Evolutionary conservation across 2,113 vertebrate species (phyloP).

Genomic region (Spizaetus ornatus): DNA sequence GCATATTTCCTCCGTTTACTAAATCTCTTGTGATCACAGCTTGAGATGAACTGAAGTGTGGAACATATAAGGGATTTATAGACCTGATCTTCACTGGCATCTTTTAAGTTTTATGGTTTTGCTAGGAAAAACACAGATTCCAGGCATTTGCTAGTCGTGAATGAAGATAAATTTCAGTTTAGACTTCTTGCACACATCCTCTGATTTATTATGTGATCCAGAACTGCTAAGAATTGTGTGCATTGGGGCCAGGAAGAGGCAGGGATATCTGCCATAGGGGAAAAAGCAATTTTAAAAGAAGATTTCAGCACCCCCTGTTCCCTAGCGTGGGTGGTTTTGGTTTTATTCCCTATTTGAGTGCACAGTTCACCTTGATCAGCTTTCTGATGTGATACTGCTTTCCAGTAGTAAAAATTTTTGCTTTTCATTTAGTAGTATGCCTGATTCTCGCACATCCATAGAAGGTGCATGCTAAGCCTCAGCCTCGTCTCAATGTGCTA

Average conservation of each 20-base stretch:
- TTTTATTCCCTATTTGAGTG: not conserved
- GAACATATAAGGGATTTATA: not conserved
- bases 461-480: not conserved
- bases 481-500: rapidly evolving
- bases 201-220: not conserved
- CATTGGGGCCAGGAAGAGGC: not conserved
- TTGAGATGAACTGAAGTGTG: not conserved
- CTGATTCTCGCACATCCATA: not conserved
- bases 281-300: not conserved
- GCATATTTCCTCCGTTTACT: slow-evolving; percentile 1
- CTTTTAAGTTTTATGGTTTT: not conserved
- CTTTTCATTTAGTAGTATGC: not conserved
- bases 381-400: not conserved
- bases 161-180: not conserved
- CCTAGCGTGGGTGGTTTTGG: rapidly evolving
- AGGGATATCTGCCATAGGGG: rapidly evolving
- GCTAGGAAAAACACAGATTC: not conserved
- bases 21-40: slow-evolving; percentile 1
- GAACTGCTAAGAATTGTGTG: not conserved
- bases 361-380: not conserved
- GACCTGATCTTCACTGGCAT: not conserved
- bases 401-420: not conserved
- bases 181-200: not conserved
- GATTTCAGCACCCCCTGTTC: not conserved
- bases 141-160: not conserved